A percentile compares a stretch with the other conserved stretches of the same genome.
These are phyloP conservation scores for Dione juno DNA, from an alignment of 2,888 invertebrate species.

Conservation along the genomic window DNA sequence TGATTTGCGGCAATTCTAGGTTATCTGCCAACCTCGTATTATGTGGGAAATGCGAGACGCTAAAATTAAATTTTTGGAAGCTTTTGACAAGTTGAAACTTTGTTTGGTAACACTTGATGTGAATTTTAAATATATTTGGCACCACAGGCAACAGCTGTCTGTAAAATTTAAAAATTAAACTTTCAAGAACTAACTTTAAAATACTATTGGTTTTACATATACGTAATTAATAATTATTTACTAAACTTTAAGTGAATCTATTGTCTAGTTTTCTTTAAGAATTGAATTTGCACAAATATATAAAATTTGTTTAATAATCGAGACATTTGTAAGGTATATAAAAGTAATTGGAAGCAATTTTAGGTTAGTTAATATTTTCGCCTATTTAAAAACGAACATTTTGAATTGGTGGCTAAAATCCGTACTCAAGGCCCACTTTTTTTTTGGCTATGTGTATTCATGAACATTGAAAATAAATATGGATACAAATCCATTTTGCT, in stretches of 20 bases:
- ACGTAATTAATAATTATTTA: too few species aligned
- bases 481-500: conserved; percentile 38
- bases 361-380: background rate
- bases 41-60: background rate
- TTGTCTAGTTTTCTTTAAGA: background rate
- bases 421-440: conserved; percentile 53
- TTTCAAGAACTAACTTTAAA: background rate
- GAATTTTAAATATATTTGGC: background rate
- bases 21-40: background rate
- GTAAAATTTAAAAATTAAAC: background rate
- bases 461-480: conserved; percentile 50
- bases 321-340: background rate
- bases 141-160: background rate
- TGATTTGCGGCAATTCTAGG: background rate
- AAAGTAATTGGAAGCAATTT: background rate
- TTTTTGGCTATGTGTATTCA: conserved; percentile 44
- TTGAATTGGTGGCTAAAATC: conserved; percentile 41
- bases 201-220: background rate
- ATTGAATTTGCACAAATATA: background rate
- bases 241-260: too few species aligned
- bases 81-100: conserved; percentile 5
- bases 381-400: conserved; percentile 2
- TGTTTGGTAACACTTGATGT: background rate
- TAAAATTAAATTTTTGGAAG: background rate
- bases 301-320: too few species aligned